Base-by-base conservation (phyloP, 2,797 vertebrate genomes). In the Synaphobranchus kaupii region DNA sequence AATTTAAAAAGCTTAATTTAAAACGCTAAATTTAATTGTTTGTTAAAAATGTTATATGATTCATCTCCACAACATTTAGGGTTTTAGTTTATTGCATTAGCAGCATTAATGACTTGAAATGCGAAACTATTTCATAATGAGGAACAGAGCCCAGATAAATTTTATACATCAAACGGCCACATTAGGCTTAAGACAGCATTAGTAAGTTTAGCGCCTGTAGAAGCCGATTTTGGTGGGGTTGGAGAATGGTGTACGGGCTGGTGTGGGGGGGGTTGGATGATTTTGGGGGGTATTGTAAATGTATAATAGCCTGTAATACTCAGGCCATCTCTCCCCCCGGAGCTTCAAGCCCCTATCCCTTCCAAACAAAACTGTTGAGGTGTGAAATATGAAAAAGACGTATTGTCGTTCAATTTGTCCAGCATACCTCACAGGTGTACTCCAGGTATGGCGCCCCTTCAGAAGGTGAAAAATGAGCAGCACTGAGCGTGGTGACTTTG, bases 311-410 rank as follows among this genome's bases (percentile, higher is more conserved):
- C 88, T 88, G 87, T 47, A 91, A 90, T 92, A 90, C 90, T 89
- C 87, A 91, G 93, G 89, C 89, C 86, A 84, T 3, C 50, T 83
- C 86, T 92, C 92, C 89, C 73, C 17, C 68, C 13, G 39, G 73
- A 44, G 73, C 73, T 76, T 93, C 90, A 66, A 83, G 90, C 91
- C 90, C 90, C 80, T 84, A 86, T 89, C 86, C 88, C 6, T 52
- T 81, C 25, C 48, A 48, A 56, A 31, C 52, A 84, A 95, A 96
- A 95, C 93, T 97, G 97, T 93, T 96, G 95, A 96, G 96, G 97
- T 98, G 98, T 99, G 98, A 99, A 99, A 99, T 98, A 98, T 97
- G 98, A 98, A 98, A 99, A 97, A 96, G 97, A 96, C 96, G 96
- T 90, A 94, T 96, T 97, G 97, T 97, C 97, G 91, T 97, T 98